A percentile compares a stretch with the other conserved stretches of the same genome.
phyloP scores from a whole-genome alignment of 2,113 vertebrate genomes.

The Aptenodytes forsteri region DNA sequence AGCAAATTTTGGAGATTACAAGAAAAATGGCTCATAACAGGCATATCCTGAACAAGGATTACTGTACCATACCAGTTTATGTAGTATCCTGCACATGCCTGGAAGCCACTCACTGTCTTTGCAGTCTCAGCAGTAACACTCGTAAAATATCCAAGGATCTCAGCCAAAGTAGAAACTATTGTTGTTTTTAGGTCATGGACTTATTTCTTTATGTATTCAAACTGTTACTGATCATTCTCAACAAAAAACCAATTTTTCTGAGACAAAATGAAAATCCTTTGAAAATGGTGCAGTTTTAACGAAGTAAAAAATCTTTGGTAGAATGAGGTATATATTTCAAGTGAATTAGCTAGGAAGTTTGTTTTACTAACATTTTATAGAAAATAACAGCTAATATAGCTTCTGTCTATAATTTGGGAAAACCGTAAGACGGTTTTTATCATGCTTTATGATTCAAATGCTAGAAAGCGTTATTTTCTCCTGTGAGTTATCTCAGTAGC shows the following conservation, averaged over 20 bases:
- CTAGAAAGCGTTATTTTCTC: not conserved
- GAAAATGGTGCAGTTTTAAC: not conserved
- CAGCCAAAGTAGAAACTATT: not conserved
- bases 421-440: rapidly evolving
- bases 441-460: not conserved
- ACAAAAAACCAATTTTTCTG: not conserved
- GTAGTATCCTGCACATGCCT: not conserved
- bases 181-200: not conserved
- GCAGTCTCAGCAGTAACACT: not conserved
- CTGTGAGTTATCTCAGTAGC: not conserved
- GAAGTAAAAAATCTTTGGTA: not conserved
- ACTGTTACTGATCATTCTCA: not conserved
- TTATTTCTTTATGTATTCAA: not conserved
- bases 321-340: not conserved
- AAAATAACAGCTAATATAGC: not conserved
- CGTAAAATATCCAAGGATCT: not conserved
- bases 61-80: not conserved
- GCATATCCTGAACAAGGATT: not conserved
- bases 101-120: not conserved
- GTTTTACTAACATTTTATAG: not conserved
- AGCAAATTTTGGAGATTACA: not conserved
- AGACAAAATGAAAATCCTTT: not conserved
- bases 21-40: not conserved
- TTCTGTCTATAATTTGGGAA: not conserved
- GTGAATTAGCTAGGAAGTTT: not conserved